Evolutionary conservation across 1,140 invertebrate species (phyloP), one percentile per base, ranked within the genome.

Genomic region (Holotrichia oblita): DNA sequence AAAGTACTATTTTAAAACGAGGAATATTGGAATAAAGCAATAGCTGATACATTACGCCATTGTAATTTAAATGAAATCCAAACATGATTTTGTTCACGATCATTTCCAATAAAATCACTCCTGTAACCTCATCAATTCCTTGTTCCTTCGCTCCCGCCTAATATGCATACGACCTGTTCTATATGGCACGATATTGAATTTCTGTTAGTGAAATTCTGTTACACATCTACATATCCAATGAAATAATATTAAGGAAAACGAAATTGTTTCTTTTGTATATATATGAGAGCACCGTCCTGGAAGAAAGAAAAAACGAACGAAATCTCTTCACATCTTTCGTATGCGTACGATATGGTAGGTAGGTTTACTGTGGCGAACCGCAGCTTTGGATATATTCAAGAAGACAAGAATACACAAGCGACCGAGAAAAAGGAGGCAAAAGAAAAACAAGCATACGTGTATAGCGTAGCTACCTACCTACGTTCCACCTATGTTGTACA

Each of bases 211-310:
- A 55, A 48, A 55, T 17, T 55, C 48, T 17, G 14, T 55, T 55
- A 14, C 48, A 55, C 1, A 17, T 7, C 6, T 55, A 55, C 48
- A 55, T 55, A 55, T 55, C 48, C 48, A 17, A 55, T 55, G 48
- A 55, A 55, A 55, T 20, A 55, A 55, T 17, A 55, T 55, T 55
- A 55, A 55, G 48, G 48, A 55, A 55, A 55, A 55, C 48, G 48
- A 55, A 55, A 55, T 55, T 55, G 12, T 55, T 55, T 55, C 48
- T 55, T 55, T 55, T 55, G 48, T 55, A 55, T 55, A 55, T 55
- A 44, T 44, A 44, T 44, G 8, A 17, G 14, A 55, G 6, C 48
- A n/a, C 44, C 44, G 10, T 48, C 48, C 14, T 55, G 17, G 48
- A 55, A 55, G 14, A 55, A 55, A 6, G 48, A 55, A n/a, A 55